These are phyloP conservation scores for Drosophila truncata DNA, from an alignment of 1,140 invertebrate genomes.

Conservation along the genomic window DNA sequence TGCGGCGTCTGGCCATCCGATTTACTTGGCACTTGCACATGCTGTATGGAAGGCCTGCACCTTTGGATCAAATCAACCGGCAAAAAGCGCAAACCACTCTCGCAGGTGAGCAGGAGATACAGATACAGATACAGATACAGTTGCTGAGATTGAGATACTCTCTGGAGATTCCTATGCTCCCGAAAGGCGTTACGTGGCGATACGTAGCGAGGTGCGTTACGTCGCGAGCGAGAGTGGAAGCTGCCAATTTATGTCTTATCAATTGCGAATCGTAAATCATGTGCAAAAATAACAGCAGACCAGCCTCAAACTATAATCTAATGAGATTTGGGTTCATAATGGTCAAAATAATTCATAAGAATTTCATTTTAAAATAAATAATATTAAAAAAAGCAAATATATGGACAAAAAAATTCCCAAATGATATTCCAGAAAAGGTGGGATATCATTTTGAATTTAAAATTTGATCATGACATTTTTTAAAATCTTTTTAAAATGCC, in stretches of 20 bases:
- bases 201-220: slow-evolving; percentile 4
- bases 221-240: not conserved
- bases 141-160: not conserved
- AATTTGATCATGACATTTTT: too few relatives aligned
- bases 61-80: slow-evolving; percentile 5
- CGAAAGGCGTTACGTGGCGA: not conserved
- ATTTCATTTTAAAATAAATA: not conserved
- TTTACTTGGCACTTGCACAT: slow-evolving; percentile 5
- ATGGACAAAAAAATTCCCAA: too few relatives aligned
- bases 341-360: too few relatives aligned
- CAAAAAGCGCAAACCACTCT: slow-evolving; percentile 3
- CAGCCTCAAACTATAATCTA: not conserved
- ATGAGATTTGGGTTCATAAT: not conserved
- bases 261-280: slow-evolving; percentile 16
- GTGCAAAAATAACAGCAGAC: not conserved
- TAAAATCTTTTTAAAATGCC: too few relatives aligned
- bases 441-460: too few relatives aligned
- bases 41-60: not conserved
- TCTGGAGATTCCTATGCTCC: not conserved
- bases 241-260: slow-evolving; percentile 15
- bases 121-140: not conserved
- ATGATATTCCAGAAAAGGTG: too few relatives aligned
- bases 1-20: not conserved
- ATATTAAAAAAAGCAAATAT: not conserved
- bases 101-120: not conserved